Conservation (phyloP, 2,888 invertebrate genomes). For the Trypoxylon attenuatum region DNA sequence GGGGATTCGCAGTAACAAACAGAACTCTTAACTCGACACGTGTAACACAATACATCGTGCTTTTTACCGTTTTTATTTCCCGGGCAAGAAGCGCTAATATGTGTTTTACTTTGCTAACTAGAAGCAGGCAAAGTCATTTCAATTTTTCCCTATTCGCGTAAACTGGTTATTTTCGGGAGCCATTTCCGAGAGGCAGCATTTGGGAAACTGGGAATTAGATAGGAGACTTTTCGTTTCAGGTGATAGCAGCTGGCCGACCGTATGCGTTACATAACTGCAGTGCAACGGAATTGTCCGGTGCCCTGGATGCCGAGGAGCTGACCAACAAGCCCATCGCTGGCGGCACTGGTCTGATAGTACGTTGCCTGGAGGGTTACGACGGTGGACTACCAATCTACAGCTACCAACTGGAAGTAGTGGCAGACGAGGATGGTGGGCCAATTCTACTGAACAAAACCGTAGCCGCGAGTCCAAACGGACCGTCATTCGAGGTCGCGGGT, state of each 20-base stretch:
- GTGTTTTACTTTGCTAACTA: too few relatives aligned
- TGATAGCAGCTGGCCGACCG: conserved; percentile 79
- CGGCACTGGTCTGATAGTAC: conserved; percentile 80
- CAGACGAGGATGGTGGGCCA: conserved; percentile 63
- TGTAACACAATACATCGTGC: too few relatives aligned
- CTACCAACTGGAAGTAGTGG: conserved; percentile 67
- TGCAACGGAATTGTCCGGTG: conserved; percentile 87
- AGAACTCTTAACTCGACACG: too few relatives aligned
- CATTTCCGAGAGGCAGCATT: background rate
- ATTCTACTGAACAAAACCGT: conserved; percentile 72
- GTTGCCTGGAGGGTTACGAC: conserved; percentile 91
- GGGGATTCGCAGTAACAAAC: too few relatives aligned
- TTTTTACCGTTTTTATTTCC: too few relatives aligned
- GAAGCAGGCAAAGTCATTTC: too few relatives aligned
- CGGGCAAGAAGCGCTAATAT: too few relatives aligned
- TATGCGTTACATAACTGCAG: conserved; percentile 92
- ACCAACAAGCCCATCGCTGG: conserved; percentile 79
- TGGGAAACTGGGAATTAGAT: background rate
- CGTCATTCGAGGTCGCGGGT: conserved; percentile 82
- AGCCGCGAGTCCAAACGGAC: conserved; percentile 80
- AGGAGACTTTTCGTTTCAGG: conserved; percentile 47
- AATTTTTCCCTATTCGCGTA: too few relatives aligned
- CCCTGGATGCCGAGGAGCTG: conserved; percentile 61
- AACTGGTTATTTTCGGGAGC: too few relatives aligned
- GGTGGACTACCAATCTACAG: conserved; percentile 83